phyloP scores from a whole-genome alignment of 2,888 invertebrate species.

The Phortica magna region DNA sequence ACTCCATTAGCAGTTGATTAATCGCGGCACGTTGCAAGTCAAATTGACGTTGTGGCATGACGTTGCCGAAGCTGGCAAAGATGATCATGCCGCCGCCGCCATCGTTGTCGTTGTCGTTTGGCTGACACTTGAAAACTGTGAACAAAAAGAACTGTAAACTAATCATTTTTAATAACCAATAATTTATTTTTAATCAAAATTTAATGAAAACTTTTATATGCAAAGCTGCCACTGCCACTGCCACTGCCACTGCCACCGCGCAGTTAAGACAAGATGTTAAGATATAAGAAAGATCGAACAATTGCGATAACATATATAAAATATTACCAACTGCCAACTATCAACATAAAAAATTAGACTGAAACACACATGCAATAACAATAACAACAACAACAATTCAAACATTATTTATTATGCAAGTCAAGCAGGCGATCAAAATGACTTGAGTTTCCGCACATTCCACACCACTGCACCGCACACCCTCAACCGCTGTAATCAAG shows the following conservation, averaged over 20 bases:
- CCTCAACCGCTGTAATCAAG: background rate
- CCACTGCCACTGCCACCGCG: background rate
- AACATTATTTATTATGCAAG: background rate
- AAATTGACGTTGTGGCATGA: background rate
- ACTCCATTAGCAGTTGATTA: conserved; percentile 17
- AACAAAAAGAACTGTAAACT: conserved; percentile 50
- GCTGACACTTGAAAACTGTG: background rate
- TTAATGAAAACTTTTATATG: conserved; percentile 60
- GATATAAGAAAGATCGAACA: background rate
- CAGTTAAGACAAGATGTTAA: background rate
- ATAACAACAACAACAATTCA: too few relatives aligned
- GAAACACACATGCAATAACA: too few relatives aligned
- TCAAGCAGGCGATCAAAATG: background rate
- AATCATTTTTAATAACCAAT: conserved; percentile 73
- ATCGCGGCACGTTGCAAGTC: background rate
- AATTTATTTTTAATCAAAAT: conserved; percentile 72
- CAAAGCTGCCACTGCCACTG: background rate
- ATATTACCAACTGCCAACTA: background rate
- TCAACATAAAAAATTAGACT: background rate
- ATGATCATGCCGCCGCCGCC: too few relatives aligned
- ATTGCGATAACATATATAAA: background rate
- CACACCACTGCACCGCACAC: too few relatives aligned
- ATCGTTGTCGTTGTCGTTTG: too few relatives aligned
- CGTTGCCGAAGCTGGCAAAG: too few relatives aligned
- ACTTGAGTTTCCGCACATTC: background rate